Base-by-base conservation (phyloP, 2,888 invertebrate genomes). In the Trichacis sp. region DNA sequence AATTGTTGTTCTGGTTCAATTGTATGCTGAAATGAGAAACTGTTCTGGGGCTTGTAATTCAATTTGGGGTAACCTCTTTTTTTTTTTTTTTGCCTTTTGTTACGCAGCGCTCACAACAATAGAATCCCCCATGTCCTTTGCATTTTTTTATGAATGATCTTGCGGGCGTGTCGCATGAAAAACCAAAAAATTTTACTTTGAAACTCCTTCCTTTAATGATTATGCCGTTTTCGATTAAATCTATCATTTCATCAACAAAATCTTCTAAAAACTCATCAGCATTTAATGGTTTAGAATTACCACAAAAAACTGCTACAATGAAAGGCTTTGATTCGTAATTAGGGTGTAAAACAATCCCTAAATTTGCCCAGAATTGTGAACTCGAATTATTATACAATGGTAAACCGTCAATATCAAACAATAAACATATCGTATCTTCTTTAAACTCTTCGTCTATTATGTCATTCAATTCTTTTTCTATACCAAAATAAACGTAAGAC, bases 91-190 rank as follows among this genome's bases (percentile, higher is more conserved):
- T 20, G 2, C 64, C 57, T 40, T 14, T 24, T 14, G 36, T 24
- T 19, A 45, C 53, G 33, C 68, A 64, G 2, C 64, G 38, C 19
- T 68, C 61, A 15, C 68, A 68, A 6, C 45, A 40, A 12, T 43
- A 63, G 18, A 64, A 69, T 5, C 58, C 57, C 1, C 36, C 20
- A n/a, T 54, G 57, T n/a, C n/a, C n/a, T n/a, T n/a, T n/a, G n/a
- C n/a, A n/a, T 12, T 54, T 46, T 56, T 70, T 70, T 15, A 64
- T 33, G 47, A 43, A 67, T n/a, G 64, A 17, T 14, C 65, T 40
- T n/a, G 65, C 71, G 11, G 51, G 58, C n/a, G 63, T 49, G 38
- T 69, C 65, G 20, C 63, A 46, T 15, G 64, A 49, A 33, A 68
- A 19, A 2, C 54, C 64, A 12, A 40, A 30, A 6, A 69, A 40